A percentile compares a stretch with the other conserved stretches of the same genome.
These are phyloP conservation scores for Lasioglossum baleicum DNA, from an alignment of 1,140 invertebrate genomes.

Conservation along the genomic window DNA sequence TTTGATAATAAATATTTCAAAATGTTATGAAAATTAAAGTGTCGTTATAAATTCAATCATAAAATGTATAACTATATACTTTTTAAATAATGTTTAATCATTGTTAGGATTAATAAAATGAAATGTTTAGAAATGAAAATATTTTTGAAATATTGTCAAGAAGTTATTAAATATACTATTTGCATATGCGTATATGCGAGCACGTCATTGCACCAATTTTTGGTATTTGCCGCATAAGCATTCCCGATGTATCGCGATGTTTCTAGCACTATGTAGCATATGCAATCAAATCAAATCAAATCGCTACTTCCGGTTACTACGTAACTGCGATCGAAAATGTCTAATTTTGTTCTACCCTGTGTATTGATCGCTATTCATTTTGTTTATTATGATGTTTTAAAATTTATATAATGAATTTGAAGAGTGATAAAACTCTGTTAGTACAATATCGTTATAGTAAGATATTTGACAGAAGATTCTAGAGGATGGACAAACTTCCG, in stretches of 20 bases:
- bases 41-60: too few species aligned
- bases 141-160: too few species aligned
- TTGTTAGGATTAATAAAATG: too few species aligned
- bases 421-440: neutral
- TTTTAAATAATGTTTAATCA: too few species aligned
- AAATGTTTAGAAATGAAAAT: too few species aligned
- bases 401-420: neutral
- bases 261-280: conserved; percentile 57
- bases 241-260: conserved; percentile 52
- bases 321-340: neutral
- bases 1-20: too few species aligned
- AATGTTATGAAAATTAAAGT: too few species aligned
- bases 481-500: conserved; percentile 59
- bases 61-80: too few species aligned
- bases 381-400: neutral
- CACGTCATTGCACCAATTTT: neutral
- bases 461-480: conserved; percentile 60
- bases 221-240: conserved; percentile 13
- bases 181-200: neutral
- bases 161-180: too few species aligned
- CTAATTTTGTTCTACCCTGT: neutral
- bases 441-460: neutral
- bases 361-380: too few species aligned
- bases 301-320: conserved; percentile 49
- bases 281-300: too few species aligned